Base-by-base conservation (phyloP, 2,113 vertebrate species). In the Ictalurus furcatus region DNA sequence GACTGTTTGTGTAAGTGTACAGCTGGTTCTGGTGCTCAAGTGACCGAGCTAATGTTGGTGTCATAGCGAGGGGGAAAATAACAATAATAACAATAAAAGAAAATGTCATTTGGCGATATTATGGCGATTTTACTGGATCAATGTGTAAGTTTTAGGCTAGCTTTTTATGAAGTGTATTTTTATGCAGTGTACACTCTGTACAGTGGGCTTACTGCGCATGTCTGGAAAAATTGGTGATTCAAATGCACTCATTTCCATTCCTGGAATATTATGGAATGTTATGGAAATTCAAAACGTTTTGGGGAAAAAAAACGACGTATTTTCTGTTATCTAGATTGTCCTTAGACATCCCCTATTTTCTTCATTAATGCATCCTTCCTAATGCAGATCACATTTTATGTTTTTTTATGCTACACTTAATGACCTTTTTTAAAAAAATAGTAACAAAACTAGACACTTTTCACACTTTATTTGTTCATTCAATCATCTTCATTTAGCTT, bases 1-100 rank as follows among this genome's bases (percentile, higher is more conserved):
- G 23, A 76, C 8, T 86, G 13, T 90, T 44, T 90, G 14, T 88
- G 58, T 23, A 34, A 69, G 11, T 61, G 14, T 82, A 23, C 54
- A 11, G 54, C 54, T 58, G 81, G 54, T 59, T 82, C 80, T 54
- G 40, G 40, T 23, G 40, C 37, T 25, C 2, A 76, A 37, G 34
- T 71, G n/a, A 3, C 7, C 19, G 73, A 44, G 73, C 34, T 40
- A 74, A 74, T 1, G 37, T 78, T 28, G n/a, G 13, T 80, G 78
- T 17, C 28, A n/a, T n/a, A n/a, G 2, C 3, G 3, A 44, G 3
- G 4, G 5, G 65, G 12, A n/a, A 69, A 30, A 69, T 25, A 13
- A 78, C 1, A 11, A 21, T 8, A 16, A 52, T 52, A 56, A 0
- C 54, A 2, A 0, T 19, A 30, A 54, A 14, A 54, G 1, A 54